A percentile compares a stretch with the other conserved stretches of the same genome.
Conservation (phyloP, 2,113 vertebrate species). For the Alces alces region DNA sequence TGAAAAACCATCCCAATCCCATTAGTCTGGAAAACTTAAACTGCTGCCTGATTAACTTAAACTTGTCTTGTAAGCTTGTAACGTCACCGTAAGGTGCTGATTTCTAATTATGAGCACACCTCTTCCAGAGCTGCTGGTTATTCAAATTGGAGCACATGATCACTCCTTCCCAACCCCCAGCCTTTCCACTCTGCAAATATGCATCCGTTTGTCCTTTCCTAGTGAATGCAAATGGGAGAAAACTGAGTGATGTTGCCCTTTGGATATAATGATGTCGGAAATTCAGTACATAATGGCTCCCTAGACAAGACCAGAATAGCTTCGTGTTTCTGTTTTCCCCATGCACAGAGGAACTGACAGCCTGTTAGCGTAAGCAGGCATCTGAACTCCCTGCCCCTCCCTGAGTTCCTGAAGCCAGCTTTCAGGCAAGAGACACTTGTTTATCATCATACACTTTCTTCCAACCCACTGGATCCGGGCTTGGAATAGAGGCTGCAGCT, state of each 20-base stretch:
- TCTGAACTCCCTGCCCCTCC: background rate
- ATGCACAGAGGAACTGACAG: background rate
- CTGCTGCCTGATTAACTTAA: constrained; percentile 28
- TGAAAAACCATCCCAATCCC: background rate
- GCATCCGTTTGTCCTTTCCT: background rate
- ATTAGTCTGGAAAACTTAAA: background rate
- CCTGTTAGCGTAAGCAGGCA: background rate
- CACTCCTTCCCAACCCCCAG: background rate
- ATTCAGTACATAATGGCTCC: constrained; percentile 52
- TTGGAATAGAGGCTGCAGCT: background rate
- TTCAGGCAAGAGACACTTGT: background rate
- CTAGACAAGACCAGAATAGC: constrained; percentile 59
- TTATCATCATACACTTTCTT: constrained; percentile 8
- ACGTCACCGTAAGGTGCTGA: background rate
- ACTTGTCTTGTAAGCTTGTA: constrained; percentile 39
- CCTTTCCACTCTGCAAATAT: background rate
- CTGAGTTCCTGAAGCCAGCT: background rate
- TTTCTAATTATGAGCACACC: background rate
- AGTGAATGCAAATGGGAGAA: constrained; percentile 32
- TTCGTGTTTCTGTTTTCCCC: background rate
- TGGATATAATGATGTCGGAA: constrained; percentile 64
- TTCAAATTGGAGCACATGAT: background rate
- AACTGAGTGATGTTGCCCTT: constrained; percentile 41
- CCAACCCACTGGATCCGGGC: background rate
- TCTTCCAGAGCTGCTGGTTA: constrained; percentile 32